Conservation (phyloP, 2,797 vertebrate genomes). For the Acanthis flammea region DNA sequence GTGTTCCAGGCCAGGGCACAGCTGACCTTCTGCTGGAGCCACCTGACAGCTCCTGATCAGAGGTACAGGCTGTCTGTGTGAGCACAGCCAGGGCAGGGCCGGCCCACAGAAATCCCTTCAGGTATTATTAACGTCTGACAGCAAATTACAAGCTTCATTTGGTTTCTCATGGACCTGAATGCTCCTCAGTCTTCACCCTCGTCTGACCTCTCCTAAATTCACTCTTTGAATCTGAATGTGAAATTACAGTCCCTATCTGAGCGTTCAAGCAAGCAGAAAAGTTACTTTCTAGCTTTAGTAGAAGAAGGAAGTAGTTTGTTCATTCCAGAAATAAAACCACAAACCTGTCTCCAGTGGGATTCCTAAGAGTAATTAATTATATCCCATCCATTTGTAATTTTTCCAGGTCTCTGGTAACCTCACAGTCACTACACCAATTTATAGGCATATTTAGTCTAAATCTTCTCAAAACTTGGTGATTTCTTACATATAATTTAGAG, state of each 20-base stretch:
- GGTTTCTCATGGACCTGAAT: neutral
- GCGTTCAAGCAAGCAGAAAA: neutral
- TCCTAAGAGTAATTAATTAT: neutral
- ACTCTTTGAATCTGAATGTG: neutral
- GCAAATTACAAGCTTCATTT: neutral
- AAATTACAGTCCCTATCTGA: neutral
- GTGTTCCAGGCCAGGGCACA: neutral
- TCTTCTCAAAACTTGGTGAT: neutral
- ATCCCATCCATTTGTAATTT: neutral
- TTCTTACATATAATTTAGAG: neutral
- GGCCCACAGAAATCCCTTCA: neutral
- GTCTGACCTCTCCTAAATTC: neutral
- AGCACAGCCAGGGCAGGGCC: neutral
- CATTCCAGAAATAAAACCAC: neutral
- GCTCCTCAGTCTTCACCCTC: neutral
- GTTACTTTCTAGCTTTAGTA: neutral
- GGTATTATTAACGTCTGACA: neutral
- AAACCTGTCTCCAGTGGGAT: neutral
- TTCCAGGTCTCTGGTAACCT: neutral
- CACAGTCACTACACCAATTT: neutral
- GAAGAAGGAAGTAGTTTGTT: neutral
- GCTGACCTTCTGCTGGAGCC: neutral
- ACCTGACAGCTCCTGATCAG: neutral
- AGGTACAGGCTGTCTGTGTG: rapidly evolving
- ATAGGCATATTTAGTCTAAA: neutral